Base-by-base conservation (phyloP, 2,113 vertebrate species). In the Crypturellus undulatus region DNA sequence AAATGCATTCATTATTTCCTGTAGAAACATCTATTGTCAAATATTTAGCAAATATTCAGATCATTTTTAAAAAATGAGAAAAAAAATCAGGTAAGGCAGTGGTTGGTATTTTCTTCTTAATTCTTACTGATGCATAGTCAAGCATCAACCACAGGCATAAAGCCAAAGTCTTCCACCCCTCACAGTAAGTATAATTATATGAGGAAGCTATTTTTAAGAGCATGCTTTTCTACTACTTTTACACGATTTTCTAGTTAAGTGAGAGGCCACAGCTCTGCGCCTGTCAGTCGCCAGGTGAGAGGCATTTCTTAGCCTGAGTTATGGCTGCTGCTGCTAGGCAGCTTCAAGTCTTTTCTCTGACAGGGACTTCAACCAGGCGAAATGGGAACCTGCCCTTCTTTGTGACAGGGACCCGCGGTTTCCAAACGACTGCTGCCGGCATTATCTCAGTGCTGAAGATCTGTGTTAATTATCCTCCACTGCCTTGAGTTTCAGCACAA, bases 1-100 rank as follows among this genome's bases (percentile, higher is more conserved):
- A 73, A 91, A 92, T 59, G n/a, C 75, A 82, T 82, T 81, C 70
- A 49, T 72, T 88, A 70, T 77, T 92, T 84, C 26, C 24, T 89
- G 63, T 51, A 91, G 67, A 92, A 92, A 82, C 45, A 49, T 62
- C 63, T 79, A 60, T 25, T 72, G 52, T 45, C 52, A 84, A 84
- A 73, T 65, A 87, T 79, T 92, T 93, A 72, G 40, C 68, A 49
- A 49, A 49, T 49, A 49, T 92, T 10, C 8, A 75, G 30, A 58
- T 78, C 49, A 11, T 86, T 93, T 93, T 94, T 80, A 4, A 72
- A 84, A 91, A 90, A 22, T 52, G 6, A 51, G 16, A 9, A 11
- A 25, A 63, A 76, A 65, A n/a, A 28, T 64, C 58, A 90, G 85
- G 13, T 21, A 80, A 80, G 7, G n/a, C 84, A 52, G 52, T 45